These are phyloP conservation scores for Characodon lateralis DNA, from an alignment of 2,797 vertebrate species.

Conservation along the genomic window DNA sequence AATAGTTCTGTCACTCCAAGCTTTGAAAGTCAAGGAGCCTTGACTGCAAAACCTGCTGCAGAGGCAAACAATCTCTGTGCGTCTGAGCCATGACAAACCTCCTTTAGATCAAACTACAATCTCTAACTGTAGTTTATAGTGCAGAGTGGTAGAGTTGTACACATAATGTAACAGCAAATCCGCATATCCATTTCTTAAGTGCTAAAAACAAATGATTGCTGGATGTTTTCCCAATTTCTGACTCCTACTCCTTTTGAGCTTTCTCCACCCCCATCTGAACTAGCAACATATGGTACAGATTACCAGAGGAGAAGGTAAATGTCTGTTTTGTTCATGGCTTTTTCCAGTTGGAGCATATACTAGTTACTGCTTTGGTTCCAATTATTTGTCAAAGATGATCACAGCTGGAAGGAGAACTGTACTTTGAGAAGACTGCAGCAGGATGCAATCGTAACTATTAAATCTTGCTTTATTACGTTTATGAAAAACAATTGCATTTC, in stretches of 20 bases:
- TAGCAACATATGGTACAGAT: constrained; percentile 75
- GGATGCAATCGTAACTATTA: constrained; percentile 15
- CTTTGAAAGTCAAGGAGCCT: constrained; percentile 30
- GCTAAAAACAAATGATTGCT: constrained; percentile 16
- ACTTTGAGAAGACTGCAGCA: constrained; percentile 40
- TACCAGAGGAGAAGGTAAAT: constrained; percentile 72
- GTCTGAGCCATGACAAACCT: constrained; percentile 47
- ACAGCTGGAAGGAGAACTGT: constrained; percentile 39
- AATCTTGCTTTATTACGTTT: not conserved
- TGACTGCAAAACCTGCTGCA: constrained; percentile 11
- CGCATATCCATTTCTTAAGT: constrained; percentile 2
- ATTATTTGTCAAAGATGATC: constrained; percentile 51
- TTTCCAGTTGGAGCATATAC: constrained; percentile 77
- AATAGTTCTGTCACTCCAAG: constrained; percentile 66
- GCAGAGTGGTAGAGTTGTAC: not conserved
- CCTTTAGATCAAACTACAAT: constrained; percentile 31
- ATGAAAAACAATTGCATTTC: not conserved
- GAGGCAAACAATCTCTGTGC: constrained; percentile 29
- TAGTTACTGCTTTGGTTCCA: constrained; percentile 46
- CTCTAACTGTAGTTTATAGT: constrained; percentile 25
- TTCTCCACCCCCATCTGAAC: constrained; percentile 59
- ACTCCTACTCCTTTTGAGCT: constrained; percentile 40
- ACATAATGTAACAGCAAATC: constrained; percentile 22
- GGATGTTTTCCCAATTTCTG: constrained; percentile 20
- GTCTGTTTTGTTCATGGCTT: constrained; percentile 60